Evolutionary conservation across 2,888 invertebrate species (phyloP).

Genomic region (Diaperis boleti): DNA sequence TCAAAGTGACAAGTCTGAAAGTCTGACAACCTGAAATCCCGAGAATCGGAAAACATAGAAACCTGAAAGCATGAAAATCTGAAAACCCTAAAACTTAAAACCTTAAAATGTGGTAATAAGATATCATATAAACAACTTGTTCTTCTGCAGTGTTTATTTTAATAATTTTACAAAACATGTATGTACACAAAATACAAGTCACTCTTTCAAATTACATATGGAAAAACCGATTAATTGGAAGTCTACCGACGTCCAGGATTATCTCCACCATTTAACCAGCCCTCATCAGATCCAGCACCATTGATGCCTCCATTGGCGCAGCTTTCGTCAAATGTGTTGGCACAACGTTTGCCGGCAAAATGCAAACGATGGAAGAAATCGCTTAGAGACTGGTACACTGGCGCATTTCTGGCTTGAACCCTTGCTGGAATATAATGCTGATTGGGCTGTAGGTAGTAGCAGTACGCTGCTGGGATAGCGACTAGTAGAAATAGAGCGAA

Average conservation of each 20-base stretch:
- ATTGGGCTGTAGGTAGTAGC: slow-evolving; percentile 28
- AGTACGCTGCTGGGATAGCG: slow-evolving; percentile 18
- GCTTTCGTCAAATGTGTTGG: slow-evolving; percentile 69
- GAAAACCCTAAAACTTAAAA: not conserved
- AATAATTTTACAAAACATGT: slow-evolving; percentile 4
- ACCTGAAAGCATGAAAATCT: too few relatives aligned
- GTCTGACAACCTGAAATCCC: too few relatives aligned
- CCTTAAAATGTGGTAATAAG: not conserved
- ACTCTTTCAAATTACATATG: too few relatives aligned
- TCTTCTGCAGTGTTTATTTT: too few relatives aligned
- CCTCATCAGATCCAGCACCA: slow-evolving; percentile 63
- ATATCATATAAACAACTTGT: not conserved
- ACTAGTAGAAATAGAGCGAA: slow-evolving; percentile 7
- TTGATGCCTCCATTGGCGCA: slow-evolving; percentile 68
- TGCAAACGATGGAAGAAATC: slow-evolving; percentile 44
- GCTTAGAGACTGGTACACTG: slow-evolving; percentile 35
- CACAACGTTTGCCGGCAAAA: slow-evolving; percentile 53
- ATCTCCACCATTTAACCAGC: slow-evolving; percentile 29
- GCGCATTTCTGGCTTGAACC: slow-evolving; percentile 7
- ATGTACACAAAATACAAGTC: too few relatives aligned
- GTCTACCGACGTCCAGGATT: too few relatives aligned
- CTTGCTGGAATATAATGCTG: slow-evolving; percentile 34
- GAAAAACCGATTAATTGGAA: too few relatives aligned
- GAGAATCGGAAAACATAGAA: too few relatives aligned
- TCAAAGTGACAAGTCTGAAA: too few relatives aligned